Percentiles rank a stretch among this genome's conserved stretches.
Conservation (phyloP, 2,113 vertebrate species). For the Rhinopithecus roxellana region DNA sequence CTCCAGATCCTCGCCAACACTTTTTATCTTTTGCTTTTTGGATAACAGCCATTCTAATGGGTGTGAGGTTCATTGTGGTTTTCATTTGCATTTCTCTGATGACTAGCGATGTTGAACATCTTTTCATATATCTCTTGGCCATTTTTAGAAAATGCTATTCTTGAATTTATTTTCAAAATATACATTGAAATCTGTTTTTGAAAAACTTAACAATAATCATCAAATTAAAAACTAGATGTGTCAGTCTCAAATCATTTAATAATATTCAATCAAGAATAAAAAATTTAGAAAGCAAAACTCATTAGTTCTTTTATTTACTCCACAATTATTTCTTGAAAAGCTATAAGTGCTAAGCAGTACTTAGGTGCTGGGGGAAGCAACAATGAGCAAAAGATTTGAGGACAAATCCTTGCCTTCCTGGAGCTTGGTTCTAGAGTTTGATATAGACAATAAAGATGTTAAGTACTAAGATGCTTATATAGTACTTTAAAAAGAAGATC, state of each 20-base stretch:
- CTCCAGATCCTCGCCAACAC: background rate
- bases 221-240: background rate
- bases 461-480: background rate
- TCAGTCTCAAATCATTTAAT: background rate
- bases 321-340: conserved; percentile 13
- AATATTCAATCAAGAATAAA: background rate
- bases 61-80: background rate
- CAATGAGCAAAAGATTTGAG: background rate
- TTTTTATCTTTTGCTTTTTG: background rate
- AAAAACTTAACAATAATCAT: background rate
- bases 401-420: background rate
- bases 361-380: background rate
- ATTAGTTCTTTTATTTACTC: background rate
- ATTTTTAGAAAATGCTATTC: background rate
- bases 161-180: conserved; percentile 35
- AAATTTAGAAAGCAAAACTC: conserved; percentile 30
- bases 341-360: background rate
- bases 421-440: background rate
- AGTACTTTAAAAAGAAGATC: background rate
- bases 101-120: background rate
- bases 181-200: background rate
- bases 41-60: background rate
- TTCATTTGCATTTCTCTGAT: background rate
- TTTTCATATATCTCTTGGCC: background rate
- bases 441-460: background rate